Base-by-base conservation (phyloP, 2,888 invertebrate genomes). In the Drosophila kokeensis region DNA sequence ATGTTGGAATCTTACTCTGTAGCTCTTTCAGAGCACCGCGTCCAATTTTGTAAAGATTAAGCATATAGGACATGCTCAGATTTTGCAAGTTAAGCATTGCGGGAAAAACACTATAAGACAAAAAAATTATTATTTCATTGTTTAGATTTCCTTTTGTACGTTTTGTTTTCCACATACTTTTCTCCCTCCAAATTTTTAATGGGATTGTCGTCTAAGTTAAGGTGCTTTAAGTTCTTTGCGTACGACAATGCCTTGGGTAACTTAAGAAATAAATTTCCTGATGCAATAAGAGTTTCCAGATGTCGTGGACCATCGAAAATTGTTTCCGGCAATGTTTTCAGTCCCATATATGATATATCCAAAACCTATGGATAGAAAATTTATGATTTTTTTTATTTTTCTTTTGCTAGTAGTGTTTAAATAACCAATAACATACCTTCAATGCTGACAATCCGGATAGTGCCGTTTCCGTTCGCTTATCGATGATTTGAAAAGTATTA, bases 401-500 rank as follows among this genome's bases (percentile, higher is more conserved):
- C 10, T 18, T 7, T 38, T n/a, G 7, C n/a, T 21, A n/a, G 11
- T 21, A 15, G 6, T 15, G 8, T 57, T 49, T 27, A 50, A 18
- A 50, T 49, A 29, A 5, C 5, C 2, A 15, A 21, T 18, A 15
- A 24, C 34, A 27, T 88, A 96, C 96, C 94, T 96, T 95, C 50
- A 97, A 92, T 80, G 94, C 93, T 0, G 94, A 91, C 55, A 97
- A 92, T 69, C 95, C 95, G 0, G 95, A 94, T 27, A 98, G 94
- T 0, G 97, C 96, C 0, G 95, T 93, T 1, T 94, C 86, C 0
- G 96, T 96, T 18, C 93, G 94, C 11, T 94, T 93, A 87, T 96
- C 96, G 8, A 97, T 94, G 0, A 94, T 94, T 18, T 94, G 94
- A 18, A 98, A 93, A 0, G 96, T 96, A 92, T 98, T 98, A n/a